phyloP scores from a whole-genome alignment of 2,113 vertebrate species.

The Notothenia rossii region DNA sequence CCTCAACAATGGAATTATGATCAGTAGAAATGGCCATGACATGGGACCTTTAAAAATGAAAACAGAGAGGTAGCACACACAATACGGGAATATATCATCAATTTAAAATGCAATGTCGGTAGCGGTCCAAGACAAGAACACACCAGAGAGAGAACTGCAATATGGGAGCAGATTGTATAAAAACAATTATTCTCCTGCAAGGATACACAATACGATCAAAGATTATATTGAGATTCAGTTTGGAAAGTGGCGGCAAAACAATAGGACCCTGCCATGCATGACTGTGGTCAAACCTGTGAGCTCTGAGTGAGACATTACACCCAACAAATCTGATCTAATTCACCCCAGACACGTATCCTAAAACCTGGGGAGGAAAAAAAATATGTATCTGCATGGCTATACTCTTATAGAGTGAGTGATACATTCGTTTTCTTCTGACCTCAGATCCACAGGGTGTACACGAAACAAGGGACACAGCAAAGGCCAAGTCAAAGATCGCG shows the following conservation, averaged over 20 bases:
- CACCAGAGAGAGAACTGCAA: background rate
- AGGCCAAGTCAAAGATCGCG: slow-evolving; percentile 2
- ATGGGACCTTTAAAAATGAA: background rate
- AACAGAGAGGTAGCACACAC: background rate
- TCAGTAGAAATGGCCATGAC: no score
- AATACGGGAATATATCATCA: background rate
- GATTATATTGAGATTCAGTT: background rate
- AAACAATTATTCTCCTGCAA: no score
- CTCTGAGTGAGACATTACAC: no score
- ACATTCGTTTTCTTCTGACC: background rate
- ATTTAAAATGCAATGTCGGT: background rate
- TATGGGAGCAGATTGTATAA: background rate
- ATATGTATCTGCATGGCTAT: background rate
- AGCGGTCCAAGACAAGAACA: background rate
- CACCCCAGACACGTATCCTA: background rate
- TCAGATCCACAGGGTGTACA: background rate
- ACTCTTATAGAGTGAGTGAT: background rate
- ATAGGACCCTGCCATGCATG: background rate
- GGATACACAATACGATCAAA: background rate
- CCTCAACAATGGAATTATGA: no score
- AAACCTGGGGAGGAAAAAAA: background rate
- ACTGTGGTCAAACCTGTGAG: no score
- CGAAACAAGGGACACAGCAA: background rate
- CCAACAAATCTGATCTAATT: background rate
- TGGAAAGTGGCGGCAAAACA: background rate